These are phyloP conservation scores for Unio delphinus DNA, from an alignment of 2,888 invertebrate genomes.

Conservation along the genomic window DNA sequence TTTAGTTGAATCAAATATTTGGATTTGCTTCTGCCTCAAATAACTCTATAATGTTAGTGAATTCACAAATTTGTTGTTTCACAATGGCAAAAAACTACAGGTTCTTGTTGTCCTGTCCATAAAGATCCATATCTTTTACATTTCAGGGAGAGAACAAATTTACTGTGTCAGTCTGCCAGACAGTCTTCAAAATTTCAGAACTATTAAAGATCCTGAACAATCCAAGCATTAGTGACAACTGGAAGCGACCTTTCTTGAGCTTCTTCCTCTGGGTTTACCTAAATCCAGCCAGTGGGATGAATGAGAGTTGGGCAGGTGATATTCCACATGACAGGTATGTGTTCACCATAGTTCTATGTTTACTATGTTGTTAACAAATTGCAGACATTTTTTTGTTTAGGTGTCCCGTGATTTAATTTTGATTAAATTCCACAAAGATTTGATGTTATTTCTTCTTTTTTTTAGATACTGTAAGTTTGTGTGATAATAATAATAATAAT, in stretches of 20 bases:
- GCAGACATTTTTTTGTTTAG: neutral
- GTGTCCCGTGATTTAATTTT: neutral
- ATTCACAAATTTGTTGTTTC: too few relatives aligned
- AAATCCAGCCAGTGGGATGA: conserved; percentile 58
- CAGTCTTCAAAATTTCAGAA: conserved; percentile 58
- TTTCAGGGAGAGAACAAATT: conserved; percentile 63
- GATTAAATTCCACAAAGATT: too few relatives aligned
- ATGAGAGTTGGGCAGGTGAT: conserved; percentile 57
- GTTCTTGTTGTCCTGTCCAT: neutral
- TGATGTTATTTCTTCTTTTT: too few relatives aligned
- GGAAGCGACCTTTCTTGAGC: conserved; percentile 57
- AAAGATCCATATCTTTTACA: neutral
- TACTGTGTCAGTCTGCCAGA: conserved; percentile 67
- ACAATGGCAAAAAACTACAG: too few relatives aligned
- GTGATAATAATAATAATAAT: too few relatives aligned
- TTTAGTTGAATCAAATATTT: too few relatives aligned
- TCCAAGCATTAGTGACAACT: conserved; percentile 42
- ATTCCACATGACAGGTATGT: conserved; percentile 47
- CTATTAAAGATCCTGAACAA: conserved; percentile 57
- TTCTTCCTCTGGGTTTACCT: conserved; percentile 65
- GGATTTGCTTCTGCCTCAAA: too few relatives aligned
- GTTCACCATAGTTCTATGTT: neutral
- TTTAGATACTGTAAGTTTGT: too few relatives aligned
- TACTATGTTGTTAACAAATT: neutral
- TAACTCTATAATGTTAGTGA: too few relatives aligned